These are phyloP conservation scores for Carcina quercana DNA, from an alignment of 2,888 invertebrate genomes.

Conservation along the genomic window DNA sequence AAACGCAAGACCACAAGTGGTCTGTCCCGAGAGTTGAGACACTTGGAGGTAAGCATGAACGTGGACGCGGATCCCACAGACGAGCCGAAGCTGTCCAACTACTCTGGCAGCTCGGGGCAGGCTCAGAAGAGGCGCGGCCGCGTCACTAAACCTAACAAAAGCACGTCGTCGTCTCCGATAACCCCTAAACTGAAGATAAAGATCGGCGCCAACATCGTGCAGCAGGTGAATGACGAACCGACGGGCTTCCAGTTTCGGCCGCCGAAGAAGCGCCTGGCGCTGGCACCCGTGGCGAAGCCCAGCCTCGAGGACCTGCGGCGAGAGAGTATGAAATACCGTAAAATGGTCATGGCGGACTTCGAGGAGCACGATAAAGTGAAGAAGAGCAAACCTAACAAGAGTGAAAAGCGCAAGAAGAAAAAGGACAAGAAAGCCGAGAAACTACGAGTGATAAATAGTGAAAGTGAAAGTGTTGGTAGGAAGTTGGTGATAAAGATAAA, in stretches of 20 bases:
- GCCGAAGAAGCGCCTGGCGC: constrained; percentile 83
- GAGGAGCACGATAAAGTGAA: constrained; percentile 78
- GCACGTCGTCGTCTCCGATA: constrained; percentile 38
- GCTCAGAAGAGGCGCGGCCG: constrained; percentile 49
- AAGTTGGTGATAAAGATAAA: constrained; percentile 86
- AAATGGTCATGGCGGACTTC: constrained; percentile 89
- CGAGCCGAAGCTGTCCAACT: constrained; percentile 42
- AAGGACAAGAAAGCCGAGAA: constrained; percentile 74
- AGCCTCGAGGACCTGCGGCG: constrained; percentile 87
- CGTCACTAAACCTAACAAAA: constrained; percentile 35
- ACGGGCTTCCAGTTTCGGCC: constrained; percentile 76
- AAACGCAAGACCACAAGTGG: constrained; percentile 73
- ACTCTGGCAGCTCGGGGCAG: constrained; percentile 29
- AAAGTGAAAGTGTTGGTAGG: constrained; percentile 75
- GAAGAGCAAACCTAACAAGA: constrained; percentile 45
- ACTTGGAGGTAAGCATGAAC: constrained; percentile 74
- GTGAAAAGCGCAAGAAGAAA: constrained; percentile 64
- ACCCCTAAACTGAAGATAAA: constrained; percentile 82
- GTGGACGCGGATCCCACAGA: constrained; percentile 68
- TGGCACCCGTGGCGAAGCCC: constrained; percentile 75
- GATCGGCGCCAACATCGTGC: constrained; percentile 76
- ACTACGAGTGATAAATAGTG: constrained; percentile 58
- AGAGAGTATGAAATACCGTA: constrained; percentile 91
- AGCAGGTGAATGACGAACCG: constrained; percentile 64
- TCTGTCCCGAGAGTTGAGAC: constrained; percentile 76